Percentiles rank a stretch among this genome's conserved stretches.
Evolutionary conservation across 2,888 invertebrate species (phyloP).

Genomic region (Athalia circularis): DNA sequence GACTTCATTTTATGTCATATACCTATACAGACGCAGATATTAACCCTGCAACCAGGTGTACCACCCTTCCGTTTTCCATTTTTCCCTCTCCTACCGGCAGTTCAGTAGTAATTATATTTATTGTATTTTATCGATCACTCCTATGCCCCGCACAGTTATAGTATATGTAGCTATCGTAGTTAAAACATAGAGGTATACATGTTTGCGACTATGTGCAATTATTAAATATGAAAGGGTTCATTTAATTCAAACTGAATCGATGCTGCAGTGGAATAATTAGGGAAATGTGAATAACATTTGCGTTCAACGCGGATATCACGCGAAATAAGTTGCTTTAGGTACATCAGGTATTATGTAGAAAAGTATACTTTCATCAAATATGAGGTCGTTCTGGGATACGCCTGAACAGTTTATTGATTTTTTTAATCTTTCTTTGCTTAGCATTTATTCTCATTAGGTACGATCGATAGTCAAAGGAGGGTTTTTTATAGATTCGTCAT

Average conservation of each 20-base stretch:
- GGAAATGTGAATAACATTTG: conserved; percentile 33
- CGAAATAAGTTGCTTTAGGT: not conserved
- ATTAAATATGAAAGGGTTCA: conserved; percentile 33
- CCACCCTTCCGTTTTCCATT: not conserved
- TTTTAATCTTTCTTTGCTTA: no score
- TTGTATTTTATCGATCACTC: conserved; percentile 59
- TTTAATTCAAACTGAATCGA: conserved; percentile 25
- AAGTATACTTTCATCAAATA: no score
- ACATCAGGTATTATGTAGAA: no score
- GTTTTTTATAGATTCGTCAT: no score
- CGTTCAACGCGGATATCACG: not conserved
- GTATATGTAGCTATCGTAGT: conserved; percentile 50
- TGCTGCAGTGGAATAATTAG: conserved; percentile 3
- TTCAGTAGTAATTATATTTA: conserved; percentile 60
- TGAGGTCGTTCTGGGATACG: no score
- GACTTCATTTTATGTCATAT: conserved; percentile 7
- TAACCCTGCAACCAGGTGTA: conserved; percentile 14
- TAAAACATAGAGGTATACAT: conserved; percentile 43
- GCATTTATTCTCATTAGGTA: no score
- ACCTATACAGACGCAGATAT: not conserved
- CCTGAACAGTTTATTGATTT: no score
- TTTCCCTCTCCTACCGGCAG: not conserved
- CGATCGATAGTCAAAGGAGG: no score
- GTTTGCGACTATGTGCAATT: not conserved
- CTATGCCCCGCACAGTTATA: not conserved